phyloP scores from a whole-genome alignment of 64 coral and sea anemone genomes.

The Stichodactyla helianthus region DNA sequence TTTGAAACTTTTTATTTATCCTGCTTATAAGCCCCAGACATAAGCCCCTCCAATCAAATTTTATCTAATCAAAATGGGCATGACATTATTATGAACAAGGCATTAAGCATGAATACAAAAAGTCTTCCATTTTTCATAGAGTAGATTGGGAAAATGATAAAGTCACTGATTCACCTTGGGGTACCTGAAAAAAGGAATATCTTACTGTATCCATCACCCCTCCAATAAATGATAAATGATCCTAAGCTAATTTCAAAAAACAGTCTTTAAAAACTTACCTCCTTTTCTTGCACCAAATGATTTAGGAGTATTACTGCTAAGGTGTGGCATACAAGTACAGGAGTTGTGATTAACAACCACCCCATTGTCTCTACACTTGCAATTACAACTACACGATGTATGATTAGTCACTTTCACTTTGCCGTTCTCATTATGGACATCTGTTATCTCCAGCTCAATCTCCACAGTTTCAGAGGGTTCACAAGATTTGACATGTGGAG shows the following conservation, averaged over 20 bases:
- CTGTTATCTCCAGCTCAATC: background rate
- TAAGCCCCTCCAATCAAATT: no score
- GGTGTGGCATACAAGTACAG: background rate
- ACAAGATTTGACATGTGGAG: background rate
- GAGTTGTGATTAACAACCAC: background rate
- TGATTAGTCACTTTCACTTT: slow-evolving; percentile 6
- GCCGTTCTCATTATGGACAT: background rate
- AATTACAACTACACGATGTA: slow-evolving; percentile 18
- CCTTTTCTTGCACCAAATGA: background rate
- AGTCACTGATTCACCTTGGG: no score
- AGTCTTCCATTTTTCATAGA: no score
- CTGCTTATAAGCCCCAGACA: no score
- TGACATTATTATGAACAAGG: no score
- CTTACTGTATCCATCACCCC: no score
- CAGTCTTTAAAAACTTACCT: background rate
- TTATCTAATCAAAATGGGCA: no score
- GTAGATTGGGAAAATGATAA: no score
- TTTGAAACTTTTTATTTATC: background rate
- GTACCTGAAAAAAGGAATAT: no score
- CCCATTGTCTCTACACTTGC: background rate
- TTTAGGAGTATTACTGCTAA: background rate
- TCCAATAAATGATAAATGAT: no score
- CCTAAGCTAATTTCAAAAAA: background rate
- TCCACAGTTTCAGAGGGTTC: no score
- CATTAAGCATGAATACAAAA: no score